Base-by-base conservation (phyloP, 1,140 invertebrate species). In the Zaprionus ghesquierei region DNA sequence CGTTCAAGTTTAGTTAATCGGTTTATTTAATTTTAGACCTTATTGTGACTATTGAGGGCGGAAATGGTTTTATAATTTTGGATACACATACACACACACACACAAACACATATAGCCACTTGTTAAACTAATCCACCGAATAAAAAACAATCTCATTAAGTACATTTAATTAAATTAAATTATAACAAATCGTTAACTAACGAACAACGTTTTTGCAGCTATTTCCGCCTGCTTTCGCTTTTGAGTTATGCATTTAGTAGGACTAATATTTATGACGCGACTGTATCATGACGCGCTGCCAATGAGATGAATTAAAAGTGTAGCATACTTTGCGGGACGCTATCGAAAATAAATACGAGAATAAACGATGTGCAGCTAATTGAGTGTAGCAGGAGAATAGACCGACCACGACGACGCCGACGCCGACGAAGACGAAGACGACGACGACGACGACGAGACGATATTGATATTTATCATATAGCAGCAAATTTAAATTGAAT, bases 51-150 rank as follows among this genome's bases (percentile, higher is more conserved):
- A 59, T n/a, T n/a, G n/a, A n/a, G 23, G 79, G 72, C 84, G 84
- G 79, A 87, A 79, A 82, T 82, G 71, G 84, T 54, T 51, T 56
- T 75, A 73, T 64, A 6, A 68, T 77, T 74, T 68, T n/a, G 18
- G 35, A 55, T 27, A 72, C 46, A 60, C 69, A 65, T 50, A 61
- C 38, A 63, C 20, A 41, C 46, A 68, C 35, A 73, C 62, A 55
- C 29, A 61, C 29, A 66, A 15, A 74, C 53, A 75, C 20, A 68
- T 10, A 81, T 76, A 87, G 63, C 87, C 82, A 87, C 82, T 87
- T 87, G 82, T 87, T 89, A 87, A 87, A 89, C 82, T 82, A 82
- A 87, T 87, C 82, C 82, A 87, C 82, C 82, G 82, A 87, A 89
- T 79, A 79, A 82, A 82, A 85, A 75, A 87, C 82, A 87, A 87